Base-by-base conservation (phyloP, 2,113 vertebrate genomes). In the Columba janthina region DNA sequence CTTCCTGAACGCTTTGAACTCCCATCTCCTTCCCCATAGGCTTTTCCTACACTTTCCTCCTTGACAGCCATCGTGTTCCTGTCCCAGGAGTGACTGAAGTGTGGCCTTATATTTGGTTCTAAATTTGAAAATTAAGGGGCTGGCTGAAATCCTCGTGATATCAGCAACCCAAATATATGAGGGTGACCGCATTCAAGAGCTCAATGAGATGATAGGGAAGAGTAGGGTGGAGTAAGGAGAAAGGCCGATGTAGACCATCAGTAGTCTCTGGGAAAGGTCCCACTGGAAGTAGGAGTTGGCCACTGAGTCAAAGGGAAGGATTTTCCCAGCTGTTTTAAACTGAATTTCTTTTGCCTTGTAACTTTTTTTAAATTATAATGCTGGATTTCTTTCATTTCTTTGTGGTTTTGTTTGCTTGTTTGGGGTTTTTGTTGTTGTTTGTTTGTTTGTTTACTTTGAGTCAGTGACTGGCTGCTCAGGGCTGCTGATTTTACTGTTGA, bases 271-370 rank as follows among this genome's bases (percentile, higher is more conserved):
- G 65, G 86, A 81, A 64, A 94, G 28, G 48, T 92, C 94, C 86
- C 91, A 60, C 51, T 94, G 94, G 76, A 89, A 78, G 42, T 38
- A 65, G 60, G 69, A 95, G 91, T 94, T 15, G 18, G 21, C 29
- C 61, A 62, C 69, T 95, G 89, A 95, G 83, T 95, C 95, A 94
- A 95, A 92, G 56, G 72, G 64, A 44, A 83, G 72, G 86, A 65
- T 83, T 84, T 86, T 28, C 48, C 36, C 57, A 89, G 71, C 11
- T 88, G 26, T 22, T 78, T 77, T 57, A 48, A 22, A n/a, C 34
- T 32, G 15, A 83, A 48, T 92, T 95, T 72, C 36, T 34, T 67
- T 83, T 46, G 34, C 15, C 2, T 88, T 85, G 74, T 89, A 25
- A 34, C 53, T 24, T 34, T n/a, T 77, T 65, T 12, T 3, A 3